Evolutionary conservation across 2,888 invertebrate genomes (phyloP), one percentile per base, ranked within the genome.

Genomic region (Microdon myrmicae): DNA sequence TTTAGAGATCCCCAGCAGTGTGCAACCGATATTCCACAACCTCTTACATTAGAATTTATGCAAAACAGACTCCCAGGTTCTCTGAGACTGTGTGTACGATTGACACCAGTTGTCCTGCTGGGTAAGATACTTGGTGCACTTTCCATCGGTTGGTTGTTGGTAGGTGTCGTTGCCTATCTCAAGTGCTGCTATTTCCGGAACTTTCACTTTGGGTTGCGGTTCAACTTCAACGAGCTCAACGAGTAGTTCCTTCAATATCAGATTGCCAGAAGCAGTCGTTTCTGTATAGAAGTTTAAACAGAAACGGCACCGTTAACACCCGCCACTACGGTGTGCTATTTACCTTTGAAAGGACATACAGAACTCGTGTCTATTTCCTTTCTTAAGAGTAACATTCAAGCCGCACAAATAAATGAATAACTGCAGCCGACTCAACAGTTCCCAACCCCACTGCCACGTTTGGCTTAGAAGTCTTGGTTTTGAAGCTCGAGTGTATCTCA

Each of bases 181-280:
- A 55, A 44, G 49, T 35, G 48, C 44, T 43, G 28, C 49, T 61
- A 45, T 51, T 61, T 56, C 34, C 35, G 26, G 17, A 39, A 35
- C 61, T 47, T 44, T 49, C 29, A 35, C 35, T 41, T 53, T 28
- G 34, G 29, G 31, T 8, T 22, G 29, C n/a, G 6, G 16, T 19
- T n/a, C 6, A 17, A 2, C 10, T 10, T 9, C 34, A 13, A 32
- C 13, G 12, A 29, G 26, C 7, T 31, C 10, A 14, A 37, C 32
- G 38, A 39, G 16, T 22, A 34, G 23, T 22, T 29, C 23, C 48
- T 28, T n/a, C 32, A 39, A 25, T 12, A 45, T 28, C 19, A 29
- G 10, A 8, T 10, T 9, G 2, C 12, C 31, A 28, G 12, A 3
- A 47, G 17, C 2, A 20, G n/a, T 6, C 16, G 10, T 2, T 13